Percentiles rank a stretch among this genome's conserved stretches.
Evolutionary conservation across 2,888 invertebrate genomes (phyloP).

Genomic region (Andrena hattorfiana): DNA sequence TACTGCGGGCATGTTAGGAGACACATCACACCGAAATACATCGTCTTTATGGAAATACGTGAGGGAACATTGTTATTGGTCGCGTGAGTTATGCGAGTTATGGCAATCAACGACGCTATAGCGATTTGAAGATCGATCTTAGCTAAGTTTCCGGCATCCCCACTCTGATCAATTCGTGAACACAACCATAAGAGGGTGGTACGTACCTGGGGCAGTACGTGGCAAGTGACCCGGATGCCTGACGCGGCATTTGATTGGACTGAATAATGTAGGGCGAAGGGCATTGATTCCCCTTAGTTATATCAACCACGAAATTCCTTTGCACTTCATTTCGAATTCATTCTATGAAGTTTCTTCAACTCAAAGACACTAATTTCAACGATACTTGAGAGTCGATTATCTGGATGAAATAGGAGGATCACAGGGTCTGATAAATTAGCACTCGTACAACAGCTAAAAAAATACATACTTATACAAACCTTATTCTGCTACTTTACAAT

Average conservation of each 20-base stretch:
- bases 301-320: slow-evolving; percentile 69
- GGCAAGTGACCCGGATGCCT: slow-evolving; percentile 74
- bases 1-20: background rate
- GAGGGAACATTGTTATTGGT: slow-evolving; percentile 14
- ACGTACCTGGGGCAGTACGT: slow-evolving; percentile 37
- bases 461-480: too few relatives aligned
- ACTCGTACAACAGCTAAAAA: too few relatives aligned
- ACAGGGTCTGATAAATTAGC: too few relatives aligned
- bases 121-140: slow-evolving; percentile 55
- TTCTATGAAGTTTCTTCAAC: slow-evolving; percentile 20
- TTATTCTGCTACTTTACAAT: too few relatives aligned
- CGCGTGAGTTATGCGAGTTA: slow-evolving; percentile 21
- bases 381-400: too few relatives aligned
- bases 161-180: slow-evolving; percentile 1
- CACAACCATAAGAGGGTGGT: slow-evolving; percentile 8
- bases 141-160: slow-evolving; percentile 35
- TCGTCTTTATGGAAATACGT: background rate
- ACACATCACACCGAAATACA: background rate
- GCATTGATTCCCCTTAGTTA: slow-evolving; percentile 74
- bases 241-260: slow-evolving; percentile 75
- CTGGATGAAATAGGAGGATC: too few relatives aligned
- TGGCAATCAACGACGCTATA: slow-evolving; percentile 33
- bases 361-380: background rate
- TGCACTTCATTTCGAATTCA: slow-evolving; percentile 19
- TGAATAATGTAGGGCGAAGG: slow-evolving; percentile 79